These are phyloP conservation scores for Pantherophis guttatus DNA, from an alignment of 2,113 vertebrate genomes.

Conservation along the genomic window DNA sequence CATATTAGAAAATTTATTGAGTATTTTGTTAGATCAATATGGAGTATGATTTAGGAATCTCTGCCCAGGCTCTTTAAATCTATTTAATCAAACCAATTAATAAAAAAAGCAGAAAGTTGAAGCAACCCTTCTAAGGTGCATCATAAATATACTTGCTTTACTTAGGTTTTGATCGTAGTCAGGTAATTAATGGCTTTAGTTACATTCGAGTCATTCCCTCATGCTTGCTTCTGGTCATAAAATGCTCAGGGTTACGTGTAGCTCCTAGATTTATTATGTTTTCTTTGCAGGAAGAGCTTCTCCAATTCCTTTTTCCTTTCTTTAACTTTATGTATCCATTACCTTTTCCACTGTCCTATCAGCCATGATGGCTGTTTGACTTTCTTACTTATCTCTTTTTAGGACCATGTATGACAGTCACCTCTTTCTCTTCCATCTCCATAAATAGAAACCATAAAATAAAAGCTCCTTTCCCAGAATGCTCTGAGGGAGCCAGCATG, in stretches of 20 bases:
- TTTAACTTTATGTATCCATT: constrained; percentile 57
- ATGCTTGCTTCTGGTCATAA: constrained; percentile 72
- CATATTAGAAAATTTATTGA: constrained; percentile 82
- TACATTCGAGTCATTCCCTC: constrained; percentile 77
- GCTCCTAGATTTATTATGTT: constrained; percentile 76
- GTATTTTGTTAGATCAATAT: constrained; percentile 84
- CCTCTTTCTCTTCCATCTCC: constrained; percentile 19
- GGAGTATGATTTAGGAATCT: constrained; percentile 78
- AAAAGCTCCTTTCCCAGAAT: neutral
- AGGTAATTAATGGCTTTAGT: constrained; percentile 82
- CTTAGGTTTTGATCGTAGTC: constrained; percentile 77
- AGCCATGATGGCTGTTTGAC: constrained; percentile 4
- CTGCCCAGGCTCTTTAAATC: constrained; percentile 77
- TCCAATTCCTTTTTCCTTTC: constrained; percentile 50
- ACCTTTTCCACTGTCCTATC: constrained; percentile 44
- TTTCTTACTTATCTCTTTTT: neutral
- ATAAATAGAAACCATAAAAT: constrained; percentile 17
- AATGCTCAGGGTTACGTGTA: constrained; percentile 65
- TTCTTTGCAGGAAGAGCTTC: constrained; percentile 69
- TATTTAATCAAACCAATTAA: constrained; percentile 85
- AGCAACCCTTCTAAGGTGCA: constrained; percentile 76
- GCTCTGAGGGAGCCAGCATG: neutral
- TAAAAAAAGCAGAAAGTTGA: constrained; percentile 77
- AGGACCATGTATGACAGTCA: neutral
- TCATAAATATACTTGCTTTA: constrained; percentile 77